phyloP scores from a whole-genome alignment of 2,888 invertebrate species.

The Drosophila nr. perissopoda region DNA sequence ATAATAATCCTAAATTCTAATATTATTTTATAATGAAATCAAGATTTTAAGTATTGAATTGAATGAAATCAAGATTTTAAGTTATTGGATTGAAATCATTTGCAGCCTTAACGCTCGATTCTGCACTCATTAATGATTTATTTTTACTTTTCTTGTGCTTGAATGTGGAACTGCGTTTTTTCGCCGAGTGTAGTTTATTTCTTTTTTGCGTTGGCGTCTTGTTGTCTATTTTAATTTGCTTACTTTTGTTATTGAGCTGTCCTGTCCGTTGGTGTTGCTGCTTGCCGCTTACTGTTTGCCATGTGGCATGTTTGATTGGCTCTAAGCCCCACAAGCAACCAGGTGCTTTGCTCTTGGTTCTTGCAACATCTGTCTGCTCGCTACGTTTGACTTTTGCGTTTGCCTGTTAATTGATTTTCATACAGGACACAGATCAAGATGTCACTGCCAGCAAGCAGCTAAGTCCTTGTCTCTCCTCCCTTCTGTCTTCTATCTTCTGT shows the following conservation, averaged over 20 bases:
- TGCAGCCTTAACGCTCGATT: not conserved
- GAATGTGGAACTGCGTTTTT: not conserved
- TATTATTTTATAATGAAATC: not conserved
- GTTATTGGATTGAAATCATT: not conserved
- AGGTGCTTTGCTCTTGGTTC: slow-evolving; percentile 27
- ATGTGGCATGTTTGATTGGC: slow-evolving; percentile 69
- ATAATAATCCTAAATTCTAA: not conserved
- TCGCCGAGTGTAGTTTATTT: slow-evolving; percentile 1
- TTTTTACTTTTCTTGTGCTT: not conserved
- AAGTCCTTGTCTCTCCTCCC: slow-evolving; percentile 6
- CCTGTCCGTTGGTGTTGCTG: slow-evolving; percentile 15
- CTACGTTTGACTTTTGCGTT: slow-evolving; percentile 64
- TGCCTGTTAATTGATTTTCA: slow-evolving; percentile 74
- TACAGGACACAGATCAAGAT: slow-evolving; percentile 70
- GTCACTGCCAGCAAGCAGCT: slow-evolving; percentile 48
- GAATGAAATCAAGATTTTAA: not conserved
- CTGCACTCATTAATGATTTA: not conserved
- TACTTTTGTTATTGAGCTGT: slow-evolving; percentile 80
- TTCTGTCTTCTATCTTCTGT: slow-evolving; percentile 24
- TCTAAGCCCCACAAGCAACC: slow-evolving; percentile 53
- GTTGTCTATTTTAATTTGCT: slow-evolving; percentile 81
- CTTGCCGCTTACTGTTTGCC: slow-evolving; percentile 14
- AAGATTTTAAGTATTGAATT: not conserved
- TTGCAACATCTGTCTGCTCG: slow-evolving; percentile 43
- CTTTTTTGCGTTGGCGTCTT: slow-evolving; percentile 60